A percentile compares a stretch with the other conserved stretches of the same genome.
These are phyloP conservation scores for Oscheius sp. DNA, from an alignment of 2,888 invertebrate species.

Conservation along the genomic window DNA sequence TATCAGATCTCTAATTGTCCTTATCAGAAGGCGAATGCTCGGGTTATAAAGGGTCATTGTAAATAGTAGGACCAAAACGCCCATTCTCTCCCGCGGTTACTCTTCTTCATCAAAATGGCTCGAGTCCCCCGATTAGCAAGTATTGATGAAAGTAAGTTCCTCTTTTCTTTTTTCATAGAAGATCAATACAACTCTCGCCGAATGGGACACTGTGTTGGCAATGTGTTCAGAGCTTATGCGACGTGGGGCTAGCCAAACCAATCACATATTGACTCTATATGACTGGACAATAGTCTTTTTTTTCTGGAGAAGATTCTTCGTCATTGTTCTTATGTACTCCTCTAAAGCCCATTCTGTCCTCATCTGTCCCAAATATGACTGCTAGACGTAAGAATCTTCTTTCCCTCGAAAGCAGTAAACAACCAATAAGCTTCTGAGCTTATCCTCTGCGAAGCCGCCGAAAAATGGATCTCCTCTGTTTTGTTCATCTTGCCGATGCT, in stretches of 20 bases:
- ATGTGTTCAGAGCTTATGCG: conserved; percentile 12
- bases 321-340: background rate
- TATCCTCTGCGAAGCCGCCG: too few relatives aligned
- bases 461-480: too few relatives aligned
- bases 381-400: background rate
- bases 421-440: too few relatives aligned
- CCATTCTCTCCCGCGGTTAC: conserved; percentile 1
- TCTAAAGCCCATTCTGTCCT: too few relatives aligned
- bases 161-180: background rate
- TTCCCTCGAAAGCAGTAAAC: too few relatives aligned
- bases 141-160: conserved; percentile 21
- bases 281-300: background rate
- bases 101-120: conserved; percentile 1
- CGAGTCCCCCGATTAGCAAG: background rate
- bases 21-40: conserved; percentile 12
- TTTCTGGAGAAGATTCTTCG: conserved; percentile 1
- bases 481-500: too few relatives aligned
- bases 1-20: conserved; percentile 15
- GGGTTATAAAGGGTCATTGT: conserved; percentile 24
- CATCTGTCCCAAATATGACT: too few relatives aligned
- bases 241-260: conserved; percentile 12
- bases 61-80: background rate
- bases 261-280: conserved; percentile 16
- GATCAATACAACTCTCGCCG: too few relatives aligned
- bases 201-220: conserved; percentile 11